Conservation (phyloP, 1,140 invertebrate species). For the Lycorma delicatula region DNA sequence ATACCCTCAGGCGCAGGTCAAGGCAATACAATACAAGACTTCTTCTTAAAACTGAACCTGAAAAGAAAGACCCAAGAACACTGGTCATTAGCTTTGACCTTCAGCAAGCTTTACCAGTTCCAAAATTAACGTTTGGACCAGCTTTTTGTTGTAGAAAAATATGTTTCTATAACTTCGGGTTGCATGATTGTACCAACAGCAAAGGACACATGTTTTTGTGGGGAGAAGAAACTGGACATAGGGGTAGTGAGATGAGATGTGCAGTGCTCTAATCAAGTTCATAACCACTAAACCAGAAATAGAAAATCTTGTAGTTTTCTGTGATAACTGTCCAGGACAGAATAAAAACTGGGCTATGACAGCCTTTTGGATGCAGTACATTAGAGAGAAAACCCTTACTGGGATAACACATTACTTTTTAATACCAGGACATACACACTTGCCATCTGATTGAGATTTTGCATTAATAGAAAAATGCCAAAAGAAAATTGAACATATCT, state of each 20-base stretch:
- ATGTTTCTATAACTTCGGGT: conserved; percentile 21
- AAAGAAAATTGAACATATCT: conserved; percentile 4
- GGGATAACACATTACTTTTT: conserved; percentile 4
- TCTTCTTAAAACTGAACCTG: too few relatives aligned
- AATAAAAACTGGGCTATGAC: conserved; percentile 2
- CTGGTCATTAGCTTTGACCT: conserved; percentile 10
- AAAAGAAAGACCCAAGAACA: too few relatives aligned
- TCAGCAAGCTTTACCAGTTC: conserved; percentile 19
- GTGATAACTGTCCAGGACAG: conserved; percentile 11
- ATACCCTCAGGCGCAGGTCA: too few relatives aligned
- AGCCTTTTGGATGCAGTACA: neutral
- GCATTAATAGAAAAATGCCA: conserved; percentile 13
- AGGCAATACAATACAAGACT: too few relatives aligned
- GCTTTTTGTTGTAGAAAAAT: conserved; percentile 23
- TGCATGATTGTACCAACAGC: conserved; percentile 22
- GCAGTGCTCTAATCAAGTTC: conserved; percentile 8
- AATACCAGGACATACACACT: conserved; percentile 10
- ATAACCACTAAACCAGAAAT: conserved; percentile 13
- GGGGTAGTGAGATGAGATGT: conserved; percentile 16
- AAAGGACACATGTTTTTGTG: conserved; percentile 22
- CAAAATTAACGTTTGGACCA: conserved; percentile 14
- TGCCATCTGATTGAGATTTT: conserved; percentile 10
- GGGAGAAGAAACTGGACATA: conserved; percentile 17
- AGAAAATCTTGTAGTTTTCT: conserved; percentile 12
- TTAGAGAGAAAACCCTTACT: neutral